Evolutionary conservation across 2,888 invertebrate species (phyloP).

Genomic region (Drosophila macrospina): DNA sequence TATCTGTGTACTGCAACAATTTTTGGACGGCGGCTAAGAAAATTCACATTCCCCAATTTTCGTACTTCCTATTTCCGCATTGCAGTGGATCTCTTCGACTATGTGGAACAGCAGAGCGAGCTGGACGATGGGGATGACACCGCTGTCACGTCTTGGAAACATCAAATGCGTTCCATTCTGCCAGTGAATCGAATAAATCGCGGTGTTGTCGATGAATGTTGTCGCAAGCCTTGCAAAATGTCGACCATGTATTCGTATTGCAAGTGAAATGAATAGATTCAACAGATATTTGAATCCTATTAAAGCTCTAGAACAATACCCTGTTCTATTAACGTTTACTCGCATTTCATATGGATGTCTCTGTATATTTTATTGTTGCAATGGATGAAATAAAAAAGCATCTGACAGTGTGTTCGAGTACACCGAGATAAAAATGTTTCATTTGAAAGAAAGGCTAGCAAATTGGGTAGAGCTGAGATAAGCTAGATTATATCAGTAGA

Average conservation of each 20-base stretch:
- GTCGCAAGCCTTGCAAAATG: slow-evolving; percentile 37
- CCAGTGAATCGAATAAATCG: slow-evolving; percentile 44
- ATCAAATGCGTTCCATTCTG: slow-evolving; percentile 28
- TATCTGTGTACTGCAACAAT: slow-evolving; percentile 3
- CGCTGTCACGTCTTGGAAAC: slow-evolving; percentile 1
- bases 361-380: slow-evolving; percentile 9
- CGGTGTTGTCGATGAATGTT: slow-evolving; percentile 62
- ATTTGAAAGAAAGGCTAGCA: not conserved
- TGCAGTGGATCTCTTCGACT: slow-evolving; percentile 58
- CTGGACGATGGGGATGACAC: slow-evolving; percentile 1
- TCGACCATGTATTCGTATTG: slow-evolving; percentile 31
- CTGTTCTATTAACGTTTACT: not conserved
- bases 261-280: slow-evolving; percentile 3
- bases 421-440: slow-evolving; percentile 9
- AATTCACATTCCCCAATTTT: slow-evolving; percentile 17
- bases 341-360: no score
- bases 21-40: slow-evolving; percentile 12
- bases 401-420: slow-evolving; percentile 3
- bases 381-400: slow-evolving; percentile 26
- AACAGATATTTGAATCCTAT: slow-evolving; percentile 8
- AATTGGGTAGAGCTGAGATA: not conserved
- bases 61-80: slow-evolving; percentile 19
- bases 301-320: slow-evolving; percentile 19
- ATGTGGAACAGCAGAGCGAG: slow-evolving; percentile 50
- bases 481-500: not conserved